Evolutionary conservation across 2,113 vertebrate genomes (phyloP).

Genomic region (Crotalus tigris): DNA sequence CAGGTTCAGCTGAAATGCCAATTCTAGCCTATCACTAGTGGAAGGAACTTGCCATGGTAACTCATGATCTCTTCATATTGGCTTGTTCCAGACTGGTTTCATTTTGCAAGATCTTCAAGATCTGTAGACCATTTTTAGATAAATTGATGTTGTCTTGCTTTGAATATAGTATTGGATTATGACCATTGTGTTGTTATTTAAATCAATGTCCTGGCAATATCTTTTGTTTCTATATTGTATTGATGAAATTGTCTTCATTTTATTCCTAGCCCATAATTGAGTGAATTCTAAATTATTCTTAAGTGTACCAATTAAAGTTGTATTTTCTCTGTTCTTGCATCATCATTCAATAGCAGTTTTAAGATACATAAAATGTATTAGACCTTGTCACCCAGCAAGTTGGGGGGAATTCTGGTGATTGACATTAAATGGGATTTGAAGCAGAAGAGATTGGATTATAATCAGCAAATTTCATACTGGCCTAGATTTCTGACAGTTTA

Average conservation of each 20-base stretch:
- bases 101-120: not conserved
- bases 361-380: not conserved
- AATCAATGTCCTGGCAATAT: not conserved
- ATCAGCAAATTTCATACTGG: not conserved
- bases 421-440: not conserved
- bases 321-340: not conserved
- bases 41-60: not conserved
- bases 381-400: not conserved
- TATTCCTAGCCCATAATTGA: not conserved
- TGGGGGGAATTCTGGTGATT: not conserved
- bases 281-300: not conserved
- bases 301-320: not conserved
- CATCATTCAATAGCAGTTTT: not conserved
- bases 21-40: not conserved
- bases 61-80: not conserved
- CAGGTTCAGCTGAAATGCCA: not conserved
- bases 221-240: not conserved
- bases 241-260: not conserved
- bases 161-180: not conserved
- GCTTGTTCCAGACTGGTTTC: not conserved
- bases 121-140: not conserved
- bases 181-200: not conserved
- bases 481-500: not conserved
- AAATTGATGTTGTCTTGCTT: not conserved
- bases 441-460: not conserved